Evolutionary conservation across 2,113 vertebrate species (phyloP).

Genomic region (Petrocephalus microphthalmus): DNA sequence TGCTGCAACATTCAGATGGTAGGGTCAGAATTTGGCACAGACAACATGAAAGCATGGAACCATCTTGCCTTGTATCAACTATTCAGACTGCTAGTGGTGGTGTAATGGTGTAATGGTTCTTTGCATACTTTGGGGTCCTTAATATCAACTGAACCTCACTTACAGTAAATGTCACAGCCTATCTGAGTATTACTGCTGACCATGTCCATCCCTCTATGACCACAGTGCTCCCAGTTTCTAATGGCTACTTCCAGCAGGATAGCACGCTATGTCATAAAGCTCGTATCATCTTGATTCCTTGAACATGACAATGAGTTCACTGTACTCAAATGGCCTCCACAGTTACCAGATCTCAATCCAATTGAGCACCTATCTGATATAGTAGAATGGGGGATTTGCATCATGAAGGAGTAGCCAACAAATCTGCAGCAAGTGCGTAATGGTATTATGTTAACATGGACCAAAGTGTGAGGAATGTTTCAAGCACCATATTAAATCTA

Average conservation of each 20-base stretch:
- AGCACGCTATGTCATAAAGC: neutral
- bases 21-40: neutral
- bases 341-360: neutral
- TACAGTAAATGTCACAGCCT: neutral
- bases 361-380: neutral
- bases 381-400: neutral
- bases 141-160: neutral
- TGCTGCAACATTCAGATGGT: neutral
- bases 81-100: neutral
- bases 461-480: neutral
- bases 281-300: neutral
- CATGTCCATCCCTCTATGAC: neutral
- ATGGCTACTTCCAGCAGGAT: neutral
- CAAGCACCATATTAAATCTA: neutral
- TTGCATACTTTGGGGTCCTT: neutral
- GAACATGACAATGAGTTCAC: neutral
- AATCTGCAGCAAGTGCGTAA: neutral
- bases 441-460: neutral
- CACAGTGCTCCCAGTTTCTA: neutral
- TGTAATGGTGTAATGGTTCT: neutral
- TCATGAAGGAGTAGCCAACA: neutral
- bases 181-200: neutral
- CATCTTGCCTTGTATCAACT: neutral
- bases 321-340: neutral
- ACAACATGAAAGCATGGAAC: neutral